Percentiles rank a stretch among this genome's conserved stretches.
Conservation (phyloP, 2,888 invertebrate genomes). For the Nineta flava region DNA sequence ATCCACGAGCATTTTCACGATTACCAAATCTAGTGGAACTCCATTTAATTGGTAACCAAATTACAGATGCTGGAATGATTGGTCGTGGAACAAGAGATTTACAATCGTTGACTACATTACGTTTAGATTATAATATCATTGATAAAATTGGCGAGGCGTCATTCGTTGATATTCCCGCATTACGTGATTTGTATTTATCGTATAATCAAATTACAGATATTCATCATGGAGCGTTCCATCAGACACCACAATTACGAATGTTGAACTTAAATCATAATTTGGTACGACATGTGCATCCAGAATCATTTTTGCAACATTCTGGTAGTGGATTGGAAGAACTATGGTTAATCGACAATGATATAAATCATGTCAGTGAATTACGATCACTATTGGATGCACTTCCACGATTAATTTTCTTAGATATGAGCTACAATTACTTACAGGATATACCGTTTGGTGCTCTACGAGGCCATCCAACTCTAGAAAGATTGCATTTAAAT, state of each 20-base stretch:
- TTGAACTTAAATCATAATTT: conserved; percentile 64
- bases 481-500: conserved; percentile 68
- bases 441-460: conserved; percentile 64
- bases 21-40: conserved; percentile 56
- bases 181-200: conserved; percentile 50
- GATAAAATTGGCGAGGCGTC: conserved; percentile 57
- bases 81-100: conserved; percentile 63
- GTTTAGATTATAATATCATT: conserved; percentile 55
- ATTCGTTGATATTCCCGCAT: conserved; percentile 58
- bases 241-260: conserved; percentile 53
- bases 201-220: conserved; percentile 60
- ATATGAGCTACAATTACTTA: conserved; percentile 62
- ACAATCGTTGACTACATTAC: conserved; percentile 49
- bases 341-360: conserved; percentile 58
- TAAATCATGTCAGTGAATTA: conserved; percentile 58
- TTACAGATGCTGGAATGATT: conserved; percentile 66
- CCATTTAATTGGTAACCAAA: conserved; percentile 52
- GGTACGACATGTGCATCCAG: conserved; percentile 61
- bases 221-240: conserved; percentile 65
- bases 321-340: conserved; percentile 63
- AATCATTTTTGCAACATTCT: conserved; percentile 61
- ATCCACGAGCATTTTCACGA: conserved; percentile 57
- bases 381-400: conserved; percentile 59
- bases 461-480: conserved; percentile 58
- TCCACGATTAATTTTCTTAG: conserved; percentile 60